A percentile compares a stretch with the other conserved stretches of the same genome.
These are phyloP conservation scores for Taphrorychus bicolor DNA, from an alignment of 2,888 invertebrate species.

Conservation along the genomic window DNA sequence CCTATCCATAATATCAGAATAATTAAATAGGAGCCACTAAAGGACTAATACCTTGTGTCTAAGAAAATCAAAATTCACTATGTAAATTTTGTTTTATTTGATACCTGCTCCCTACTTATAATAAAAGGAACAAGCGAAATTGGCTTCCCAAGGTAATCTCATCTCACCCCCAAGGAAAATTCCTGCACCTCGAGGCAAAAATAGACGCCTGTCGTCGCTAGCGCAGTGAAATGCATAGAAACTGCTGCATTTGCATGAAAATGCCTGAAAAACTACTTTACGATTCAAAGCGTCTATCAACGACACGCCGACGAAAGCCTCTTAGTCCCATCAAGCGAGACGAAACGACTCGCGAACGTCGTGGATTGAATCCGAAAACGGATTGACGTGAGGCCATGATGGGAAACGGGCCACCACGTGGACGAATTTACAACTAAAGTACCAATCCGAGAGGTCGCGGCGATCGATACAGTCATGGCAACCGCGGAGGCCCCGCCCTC, in stretches of 20 bases:
- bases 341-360: constrained; percentile 44
- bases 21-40: no score
- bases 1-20: no score
- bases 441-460: constrained; percentile 52
- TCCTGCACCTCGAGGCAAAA: background rate
- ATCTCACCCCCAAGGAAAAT: background rate
- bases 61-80: no score
- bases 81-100: no score
- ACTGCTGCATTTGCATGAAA: constrained; percentile 39
- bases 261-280: constrained; percentile 32
- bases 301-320: constrained; percentile 28
- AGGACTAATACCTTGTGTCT: no score
- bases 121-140: background rate
- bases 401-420: constrained; percentile 56
- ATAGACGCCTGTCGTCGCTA: no score
- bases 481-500: constrained; percentile 52
- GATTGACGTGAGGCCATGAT: constrained; percentile 55
- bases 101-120: no score
- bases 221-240: constrained; percentile 42
- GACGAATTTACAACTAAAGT: constrained; percentile 47
- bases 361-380: constrained; percentile 43
- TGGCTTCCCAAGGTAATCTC: background rate
- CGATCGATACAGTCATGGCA: constrained; percentile 60
- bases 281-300: constrained; percentile 27
- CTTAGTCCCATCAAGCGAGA: constrained; percentile 23